These are phyloP conservation scores for Acridotheres tristis DNA, from an alignment of 2,797 vertebrate genomes.

Conservation along the genomic window DNA sequence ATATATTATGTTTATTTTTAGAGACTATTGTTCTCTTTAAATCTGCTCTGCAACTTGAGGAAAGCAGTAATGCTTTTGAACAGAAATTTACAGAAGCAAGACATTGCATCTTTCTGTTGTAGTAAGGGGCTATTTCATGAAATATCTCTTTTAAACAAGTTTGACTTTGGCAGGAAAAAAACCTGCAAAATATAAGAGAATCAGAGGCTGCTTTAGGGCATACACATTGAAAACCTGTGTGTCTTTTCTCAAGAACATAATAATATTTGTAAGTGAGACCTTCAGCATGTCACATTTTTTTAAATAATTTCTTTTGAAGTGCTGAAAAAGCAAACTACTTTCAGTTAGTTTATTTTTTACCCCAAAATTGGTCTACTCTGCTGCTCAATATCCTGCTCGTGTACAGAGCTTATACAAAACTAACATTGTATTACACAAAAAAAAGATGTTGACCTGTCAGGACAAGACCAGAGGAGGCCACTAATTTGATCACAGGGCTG, in stretches of 20 bases:
- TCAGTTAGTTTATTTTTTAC: not conserved
- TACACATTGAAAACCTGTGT: not conserved
- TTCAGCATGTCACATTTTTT: not conserved
- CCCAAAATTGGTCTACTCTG: not conserved
- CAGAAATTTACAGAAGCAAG: slow-evolving; percentile 17
- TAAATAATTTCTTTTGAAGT: slow-evolving; percentile 32
- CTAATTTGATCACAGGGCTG: not conserved
- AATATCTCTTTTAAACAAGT: not conserved
- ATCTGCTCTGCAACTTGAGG: slow-evolving; percentile 23
- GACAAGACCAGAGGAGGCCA: not conserved
- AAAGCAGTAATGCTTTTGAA: slow-evolving; percentile 35
- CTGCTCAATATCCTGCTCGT: not conserved
- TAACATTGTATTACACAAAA: not conserved
- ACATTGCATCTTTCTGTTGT: not conserved
- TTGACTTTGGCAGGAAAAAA: not conserved
- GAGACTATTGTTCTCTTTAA: slow-evolving; percentile 66
- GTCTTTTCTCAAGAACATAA: slow-evolving; percentile 23
- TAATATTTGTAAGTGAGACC: slow-evolving; percentile 3
- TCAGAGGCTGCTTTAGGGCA: not conserved
- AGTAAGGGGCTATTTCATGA: not conserved
- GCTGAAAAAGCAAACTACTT: slow-evolving; percentile 15
- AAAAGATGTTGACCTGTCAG: not conserved
- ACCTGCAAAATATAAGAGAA: not conserved
- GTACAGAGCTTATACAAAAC: not conserved
- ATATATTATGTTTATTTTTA: slow-evolving; percentile 77